Evolutionary conservation across 2,888 invertebrate species (phyloP).

Genomic region (Hemistola chrysoprasaria): DNA sequence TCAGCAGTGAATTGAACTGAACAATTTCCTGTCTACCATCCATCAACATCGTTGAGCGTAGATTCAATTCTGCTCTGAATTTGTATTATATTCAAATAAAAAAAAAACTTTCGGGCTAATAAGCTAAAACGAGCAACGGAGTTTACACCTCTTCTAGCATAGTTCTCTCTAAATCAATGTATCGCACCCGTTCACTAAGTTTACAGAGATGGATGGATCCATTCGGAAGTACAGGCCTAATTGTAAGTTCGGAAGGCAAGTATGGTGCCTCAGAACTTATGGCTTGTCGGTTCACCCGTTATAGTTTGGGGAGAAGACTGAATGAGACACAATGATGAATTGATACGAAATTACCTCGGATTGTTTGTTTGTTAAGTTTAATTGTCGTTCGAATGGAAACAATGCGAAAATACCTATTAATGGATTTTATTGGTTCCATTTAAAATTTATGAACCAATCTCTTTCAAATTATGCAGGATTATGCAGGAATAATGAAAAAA

Average conservation of each 20-base stretch:
- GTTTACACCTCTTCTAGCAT: conserved; percentile 15
- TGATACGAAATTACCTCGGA: conserved; percentile 11
- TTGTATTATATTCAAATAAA: too few relatives aligned
- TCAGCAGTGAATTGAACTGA: too few relatives aligned
- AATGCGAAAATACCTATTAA: neutral
- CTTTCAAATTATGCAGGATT: too few relatives aligned
- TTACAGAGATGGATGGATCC: conserved; percentile 61
- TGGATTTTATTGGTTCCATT: too few relatives aligned
- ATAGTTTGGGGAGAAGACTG: conserved; percentile 17
- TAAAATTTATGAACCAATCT: too few relatives aligned
- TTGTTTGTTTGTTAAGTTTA: conserved; percentile 6
- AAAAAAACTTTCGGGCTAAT: too few relatives aligned
- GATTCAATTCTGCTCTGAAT: too few relatives aligned
- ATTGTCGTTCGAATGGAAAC: neutral
- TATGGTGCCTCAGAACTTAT: conserved; percentile 26
- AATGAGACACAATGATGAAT: conserved; percentile 15
- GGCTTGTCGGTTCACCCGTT: conserved; percentile 34
- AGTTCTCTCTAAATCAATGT: conserved; percentile 29
- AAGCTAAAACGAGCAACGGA: neutral
- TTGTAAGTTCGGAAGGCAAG: conserved; percentile 47
- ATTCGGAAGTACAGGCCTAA: conserved; percentile 57
- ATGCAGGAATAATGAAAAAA: too few relatives aligned
- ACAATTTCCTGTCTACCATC: too few relatives aligned
- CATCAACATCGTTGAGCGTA: too few relatives aligned
- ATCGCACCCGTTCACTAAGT: conserved; percentile 50